Conservation (phyloP, 2,113 vertebrate genomes). For the Regulus satrapa region DNA sequence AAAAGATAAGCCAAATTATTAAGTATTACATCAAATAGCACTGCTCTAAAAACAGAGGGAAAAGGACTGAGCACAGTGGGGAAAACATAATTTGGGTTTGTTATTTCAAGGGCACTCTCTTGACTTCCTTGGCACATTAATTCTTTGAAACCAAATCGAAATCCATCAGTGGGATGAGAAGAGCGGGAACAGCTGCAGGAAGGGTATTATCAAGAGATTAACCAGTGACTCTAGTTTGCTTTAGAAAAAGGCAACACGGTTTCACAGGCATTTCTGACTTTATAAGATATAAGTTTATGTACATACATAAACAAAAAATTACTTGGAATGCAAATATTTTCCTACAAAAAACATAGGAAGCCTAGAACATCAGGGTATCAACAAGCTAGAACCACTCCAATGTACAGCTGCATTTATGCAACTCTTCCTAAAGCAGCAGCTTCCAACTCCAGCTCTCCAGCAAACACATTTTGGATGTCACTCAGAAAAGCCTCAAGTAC, state of each 20-base stretch:
- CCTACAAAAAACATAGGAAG: background rate
- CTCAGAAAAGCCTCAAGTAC: background rate
- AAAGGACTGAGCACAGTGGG: background rate
- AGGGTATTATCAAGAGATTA: constrained; percentile 23
- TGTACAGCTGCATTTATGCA: background rate
- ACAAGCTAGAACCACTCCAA: background rate
- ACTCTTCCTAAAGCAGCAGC: background rate
- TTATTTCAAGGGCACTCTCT: background rate
- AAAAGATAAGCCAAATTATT: background rate
- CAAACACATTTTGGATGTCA: background rate
- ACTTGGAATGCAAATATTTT: background rate
- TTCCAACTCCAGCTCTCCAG: background rate
- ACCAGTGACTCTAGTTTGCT: background rate
- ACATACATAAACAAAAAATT: background rate
- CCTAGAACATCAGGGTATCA: background rate
- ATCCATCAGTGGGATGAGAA: background rate
- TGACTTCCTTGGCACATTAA: background rate
- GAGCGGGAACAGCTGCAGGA: constrained; percentile 23
- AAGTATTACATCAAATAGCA: background rate
- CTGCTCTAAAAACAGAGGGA: background rate
- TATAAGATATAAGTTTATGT: no score
- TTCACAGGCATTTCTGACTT: background rate
- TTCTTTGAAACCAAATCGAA: background rate
- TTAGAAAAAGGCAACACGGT: background rate
- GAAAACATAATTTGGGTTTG: background rate